These are phyloP conservation scores for Drosophila aff. DNA, from an alignment of 1,140 invertebrate genomes.

Conservation along the genomic window DNA sequence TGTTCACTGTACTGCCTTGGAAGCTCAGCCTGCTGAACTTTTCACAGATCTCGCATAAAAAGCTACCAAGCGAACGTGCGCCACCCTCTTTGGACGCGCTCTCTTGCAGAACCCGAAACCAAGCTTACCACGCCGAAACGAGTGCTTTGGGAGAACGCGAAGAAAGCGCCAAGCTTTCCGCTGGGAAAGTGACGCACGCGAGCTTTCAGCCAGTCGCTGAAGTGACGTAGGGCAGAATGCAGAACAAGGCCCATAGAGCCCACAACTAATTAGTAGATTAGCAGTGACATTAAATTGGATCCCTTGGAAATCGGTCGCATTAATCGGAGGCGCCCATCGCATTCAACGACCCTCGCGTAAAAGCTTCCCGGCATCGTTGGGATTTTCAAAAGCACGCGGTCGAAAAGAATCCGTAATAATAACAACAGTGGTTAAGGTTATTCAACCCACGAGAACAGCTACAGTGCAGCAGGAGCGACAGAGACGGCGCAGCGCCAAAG, in stretches of 20 bases:
- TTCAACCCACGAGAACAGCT: constrained; percentile 22
- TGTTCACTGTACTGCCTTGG: constrained; percentile 1
- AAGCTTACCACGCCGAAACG: constrained; percentile 8
- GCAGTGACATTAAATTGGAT: constrained; percentile 10
- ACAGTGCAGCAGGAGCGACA: not conserved
- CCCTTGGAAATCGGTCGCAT: not conserved
- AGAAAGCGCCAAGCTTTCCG: constrained; percentile 6
- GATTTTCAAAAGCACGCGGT: constrained; percentile 10
- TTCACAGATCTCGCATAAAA: constrained; percentile 30
- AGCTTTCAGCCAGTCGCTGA: constrained; percentile 60
- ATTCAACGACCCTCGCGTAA: not conserved
- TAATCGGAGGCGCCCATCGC: not conserved
- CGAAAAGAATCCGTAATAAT: constrained; percentile 9
- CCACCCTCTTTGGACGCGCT: not conserved
- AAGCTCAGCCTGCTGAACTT: constrained; percentile 13
- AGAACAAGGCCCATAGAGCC: constrained; percentile 36
- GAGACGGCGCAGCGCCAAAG: not conserved
- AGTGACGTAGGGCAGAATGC: constrained; percentile 64
- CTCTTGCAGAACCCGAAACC: constrained; percentile 17
- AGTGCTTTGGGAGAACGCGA: constrained; percentile 9
- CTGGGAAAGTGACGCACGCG: constrained; percentile 31
- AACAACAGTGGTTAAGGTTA: constrained; percentile 23
- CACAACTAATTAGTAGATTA: constrained; percentile 17
- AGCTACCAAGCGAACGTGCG: constrained; percentile 1
- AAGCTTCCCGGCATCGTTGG: not conserved